These are phyloP conservation scores for Esperia sulphurella DNA, from an alignment of 2,888 invertebrate genomes.

Conservation along the genomic window DNA sequence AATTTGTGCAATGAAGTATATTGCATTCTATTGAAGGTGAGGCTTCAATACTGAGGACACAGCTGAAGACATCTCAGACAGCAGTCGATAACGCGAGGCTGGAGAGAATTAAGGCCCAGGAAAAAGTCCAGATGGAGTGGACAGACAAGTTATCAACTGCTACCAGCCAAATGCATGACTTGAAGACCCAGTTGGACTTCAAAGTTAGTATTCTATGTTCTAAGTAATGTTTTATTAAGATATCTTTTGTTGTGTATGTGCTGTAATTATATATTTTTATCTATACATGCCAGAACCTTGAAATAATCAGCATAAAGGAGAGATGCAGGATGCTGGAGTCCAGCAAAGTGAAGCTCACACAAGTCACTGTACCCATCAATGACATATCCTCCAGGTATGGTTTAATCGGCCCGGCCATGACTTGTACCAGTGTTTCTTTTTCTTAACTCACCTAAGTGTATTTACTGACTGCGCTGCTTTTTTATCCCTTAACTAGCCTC, in stretches of 20 bases:
- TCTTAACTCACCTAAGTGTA: no score
- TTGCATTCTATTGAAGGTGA: constrained; percentile 70
- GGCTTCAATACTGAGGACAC: constrained; percentile 74
- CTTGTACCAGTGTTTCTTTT: not conserved
- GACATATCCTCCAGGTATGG: constrained; percentile 52
- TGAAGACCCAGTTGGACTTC: constrained; percentile 77
- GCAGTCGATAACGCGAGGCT: constrained; percentile 62
- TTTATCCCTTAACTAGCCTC: no score
- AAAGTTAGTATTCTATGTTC: constrained; percentile 50
- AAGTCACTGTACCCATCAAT: constrained; percentile 51
- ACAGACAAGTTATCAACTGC: constrained; percentile 60
- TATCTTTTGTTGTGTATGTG: no score
- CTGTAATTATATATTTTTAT: not conserved
- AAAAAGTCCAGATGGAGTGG: constrained; percentile 72
- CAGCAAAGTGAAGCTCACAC: constrained; percentile 60
- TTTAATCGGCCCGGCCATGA: no score
- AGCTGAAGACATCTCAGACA: constrained; percentile 67
- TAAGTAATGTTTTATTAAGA: no score
- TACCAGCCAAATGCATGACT: constrained; percentile 60
- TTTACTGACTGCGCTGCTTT: no score
- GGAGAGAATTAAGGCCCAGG: constrained; percentile 63
- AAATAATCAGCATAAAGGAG: constrained; percentile 78
- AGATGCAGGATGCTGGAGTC: constrained; percentile 69
- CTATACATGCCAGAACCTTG: constrained; percentile 69
- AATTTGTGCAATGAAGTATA: no score